Evolutionary conservation across 1,140 invertebrate genomes (phyloP), one percentile per base, ranked within the genome.

Genomic region (Heliconius eleuchia): DNA sequence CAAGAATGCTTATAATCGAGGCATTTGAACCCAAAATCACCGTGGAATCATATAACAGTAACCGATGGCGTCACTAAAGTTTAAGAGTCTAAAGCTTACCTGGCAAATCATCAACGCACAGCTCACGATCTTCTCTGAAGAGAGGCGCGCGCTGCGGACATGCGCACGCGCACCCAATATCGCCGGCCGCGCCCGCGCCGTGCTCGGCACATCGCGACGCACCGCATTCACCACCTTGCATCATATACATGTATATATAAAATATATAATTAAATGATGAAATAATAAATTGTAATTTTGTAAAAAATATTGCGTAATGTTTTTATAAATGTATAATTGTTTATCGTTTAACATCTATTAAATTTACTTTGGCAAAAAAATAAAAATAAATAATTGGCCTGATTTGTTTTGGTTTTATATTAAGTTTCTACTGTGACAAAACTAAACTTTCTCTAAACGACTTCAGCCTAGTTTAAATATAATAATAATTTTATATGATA

Each of bases 61-160:
- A n/a, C 55, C 8, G 8, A 30, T 16, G 3, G 27, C n/a, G 27
- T 66, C n/a, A 60, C 3, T 23, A 23, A 60, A 11, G 55, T 60
- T 3, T 23, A 60, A 27, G 9, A 60, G 23, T 3, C 8, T 55
- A n/a, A 52, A 74, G 18, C 13, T 55, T 88, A 92, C 92, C 91
- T 87, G 92, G 89, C 75, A 94, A 77, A 80, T 94, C 91, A 77
- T 93, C 91, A 18, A 93, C 91, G 80, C 92, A 94, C 8, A 93
- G 86, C 37, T 93, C 91, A 37, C 91, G 83, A 77, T 94, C 92
- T 73, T 94, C 92, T 76, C 92, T 86, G 78, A 94, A 94, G 19
- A 94, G 86, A 9, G 92, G 92, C 50, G 91, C 91, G 19, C 91
- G 87, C 50, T 88, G 87, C 1, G 92, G 91, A 66, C 92, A 94